These are phyloP conservation scores for Mylabris phalerata DNA, from an alignment of 1,140 invertebrate genomes.

Conservation along the genomic window DNA sequence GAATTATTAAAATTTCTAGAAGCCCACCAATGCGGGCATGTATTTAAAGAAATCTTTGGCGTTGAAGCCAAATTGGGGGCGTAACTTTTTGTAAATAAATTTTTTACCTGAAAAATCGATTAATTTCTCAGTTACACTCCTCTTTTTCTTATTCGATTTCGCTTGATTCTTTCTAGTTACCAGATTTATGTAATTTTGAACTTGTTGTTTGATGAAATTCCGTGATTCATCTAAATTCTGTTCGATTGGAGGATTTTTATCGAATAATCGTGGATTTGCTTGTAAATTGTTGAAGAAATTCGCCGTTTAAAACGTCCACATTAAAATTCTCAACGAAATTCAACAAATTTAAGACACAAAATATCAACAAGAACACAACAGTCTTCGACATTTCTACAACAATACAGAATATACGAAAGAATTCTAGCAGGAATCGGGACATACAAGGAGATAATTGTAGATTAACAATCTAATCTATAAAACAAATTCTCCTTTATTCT, in stretches of 20 bases:
- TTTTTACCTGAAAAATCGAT: slow-evolving; percentile 1
- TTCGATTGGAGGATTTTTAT: slow-evolving; percentile 15
- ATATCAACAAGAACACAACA: too few relatives aligned
- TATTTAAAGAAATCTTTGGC: slow-evolving; percentile 73
- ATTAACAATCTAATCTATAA: background rate
- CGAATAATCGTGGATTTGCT: slow-evolving; percentile 24
- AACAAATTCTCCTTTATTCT: background rate
- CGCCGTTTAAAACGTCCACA: slow-evolving; percentile 19
- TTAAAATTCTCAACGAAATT: background rate
- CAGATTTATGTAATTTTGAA: slow-evolving; percentile 28
- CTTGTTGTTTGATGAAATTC: slow-evolving; percentile 28
- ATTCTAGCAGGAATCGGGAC: too few relatives aligned
- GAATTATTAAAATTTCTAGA: slow-evolving; percentile 65
- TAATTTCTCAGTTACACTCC: slow-evolving; percentile 12
- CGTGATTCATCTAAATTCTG: slow-evolving; percentile 3
- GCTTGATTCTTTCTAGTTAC: slow-evolving; percentile 17
- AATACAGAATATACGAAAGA: too few relatives aligned
- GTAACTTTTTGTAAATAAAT: background rate
- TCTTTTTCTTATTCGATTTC: slow-evolving; percentile 18
- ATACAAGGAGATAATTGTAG: too few relatives aligned
- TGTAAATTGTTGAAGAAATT: slow-evolving; percentile 32
- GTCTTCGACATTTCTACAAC: too few relatives aligned
- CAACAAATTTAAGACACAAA: background rate
- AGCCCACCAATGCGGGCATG: slow-evolving; percentile 54
- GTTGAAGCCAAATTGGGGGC: slow-evolving; percentile 44